These are phyloP conservation scores for Anoplius nigerrimus DNA, from an alignment of 2,888 invertebrate species.

Conservation along the genomic window DNA sequence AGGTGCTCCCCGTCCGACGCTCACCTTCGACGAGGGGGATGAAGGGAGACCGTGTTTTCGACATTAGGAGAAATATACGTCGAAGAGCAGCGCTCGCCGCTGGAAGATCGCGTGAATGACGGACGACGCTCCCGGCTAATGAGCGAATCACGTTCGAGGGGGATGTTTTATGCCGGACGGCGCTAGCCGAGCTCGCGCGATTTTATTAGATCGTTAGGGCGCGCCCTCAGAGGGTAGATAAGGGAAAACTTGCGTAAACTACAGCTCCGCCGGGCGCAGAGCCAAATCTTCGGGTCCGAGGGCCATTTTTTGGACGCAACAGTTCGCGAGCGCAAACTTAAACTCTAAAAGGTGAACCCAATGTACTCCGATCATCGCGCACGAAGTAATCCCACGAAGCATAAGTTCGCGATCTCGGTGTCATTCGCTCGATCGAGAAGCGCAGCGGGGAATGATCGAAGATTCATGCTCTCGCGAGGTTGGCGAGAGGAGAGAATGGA, in stretches of 20 bases:
- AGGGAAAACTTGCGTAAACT: not conserved
- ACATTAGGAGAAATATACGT: slow-evolving; percentile 41
- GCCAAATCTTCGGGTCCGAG: too few species aligned
- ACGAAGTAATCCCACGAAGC: too few species aligned
- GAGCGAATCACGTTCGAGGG: slow-evolving; percentile 32
- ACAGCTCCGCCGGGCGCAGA: not conserved
- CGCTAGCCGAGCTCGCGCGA: too few species aligned
- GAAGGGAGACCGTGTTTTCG: slow-evolving; percentile 23
- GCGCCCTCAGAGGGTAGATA: not conserved
- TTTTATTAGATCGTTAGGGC: too few species aligned
- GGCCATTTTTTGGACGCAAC: too few species aligned
- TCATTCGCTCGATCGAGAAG: too few species aligned
- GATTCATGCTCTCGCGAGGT: too few species aligned
- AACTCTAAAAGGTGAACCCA: too few species aligned
- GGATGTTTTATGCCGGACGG: not conserved
- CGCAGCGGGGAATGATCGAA: too few species aligned
- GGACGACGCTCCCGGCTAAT: slow-evolving; percentile 24
- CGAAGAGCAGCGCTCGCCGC: slow-evolving; percentile 25
- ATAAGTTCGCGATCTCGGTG: too few species aligned
- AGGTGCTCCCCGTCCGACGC: slow-evolving; percentile 55
- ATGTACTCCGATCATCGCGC: too few species aligned
- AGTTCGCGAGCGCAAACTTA: too few species aligned
- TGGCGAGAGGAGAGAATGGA: not conserved
- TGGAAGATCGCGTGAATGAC: slow-evolving; percentile 34
- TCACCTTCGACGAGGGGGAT: slow-evolving; percentile 6